These are phyloP conservation scores for Heteromormyrus szaboi DNA, from an alignment of 2,797 vertebrate species.

Conservation along the genomic window DNA sequence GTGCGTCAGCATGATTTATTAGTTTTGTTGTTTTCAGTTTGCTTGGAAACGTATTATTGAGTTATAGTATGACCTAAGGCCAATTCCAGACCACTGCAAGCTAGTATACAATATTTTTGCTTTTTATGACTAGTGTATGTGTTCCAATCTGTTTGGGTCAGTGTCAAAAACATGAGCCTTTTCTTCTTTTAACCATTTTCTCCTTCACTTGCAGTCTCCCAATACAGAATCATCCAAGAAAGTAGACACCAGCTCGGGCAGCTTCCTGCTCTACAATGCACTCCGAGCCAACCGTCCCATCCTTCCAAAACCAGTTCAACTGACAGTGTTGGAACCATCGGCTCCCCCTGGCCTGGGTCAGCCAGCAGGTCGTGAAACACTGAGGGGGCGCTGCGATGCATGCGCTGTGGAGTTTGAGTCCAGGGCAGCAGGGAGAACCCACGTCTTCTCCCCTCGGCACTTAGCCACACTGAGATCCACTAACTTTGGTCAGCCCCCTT, in stretches of 20 bases:
- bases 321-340: constrained; percentile 66
- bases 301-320: constrained; percentile 72
- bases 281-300: constrained; percentile 72
- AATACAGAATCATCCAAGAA: constrained; percentile 54
- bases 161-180: neutral
- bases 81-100: neutral
- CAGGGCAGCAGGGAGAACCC: constrained; percentile 73
- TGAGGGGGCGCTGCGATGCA: constrained; percentile 64
- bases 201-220: constrained; percentile 49
- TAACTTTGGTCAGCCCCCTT: constrained; percentile 74
- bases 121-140: neutral
- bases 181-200: neutral
- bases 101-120: neutral
- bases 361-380: constrained; percentile 62
- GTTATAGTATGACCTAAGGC: neutral
- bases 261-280: constrained; percentile 73
- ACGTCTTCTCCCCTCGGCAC: constrained; percentile 66
- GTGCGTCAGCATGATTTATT: neutral
- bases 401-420: constrained; percentile 73
- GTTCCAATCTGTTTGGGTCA: neutral
- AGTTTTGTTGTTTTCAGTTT: neutral
- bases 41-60: neutral
- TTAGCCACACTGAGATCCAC: constrained; percentile 75
- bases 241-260: constrained; percentile 66
- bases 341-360: constrained; percentile 62